phyloP scores from a whole-genome alignment of 37 sponge, comb jelly and placozoan species.

The Lycopodina hypogea region DNA sequence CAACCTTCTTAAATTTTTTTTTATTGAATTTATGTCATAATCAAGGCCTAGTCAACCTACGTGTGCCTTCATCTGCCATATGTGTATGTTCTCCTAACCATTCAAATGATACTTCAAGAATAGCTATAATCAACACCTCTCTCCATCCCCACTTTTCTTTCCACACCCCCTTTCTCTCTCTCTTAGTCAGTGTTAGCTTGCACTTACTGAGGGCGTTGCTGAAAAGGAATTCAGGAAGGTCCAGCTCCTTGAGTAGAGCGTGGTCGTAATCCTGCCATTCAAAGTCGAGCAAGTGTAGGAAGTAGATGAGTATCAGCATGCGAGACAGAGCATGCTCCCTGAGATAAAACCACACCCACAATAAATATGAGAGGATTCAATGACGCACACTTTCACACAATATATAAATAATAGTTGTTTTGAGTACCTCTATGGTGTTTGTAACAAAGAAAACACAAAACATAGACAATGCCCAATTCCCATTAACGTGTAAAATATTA shows the following conservation, averaged over 20 bases:
- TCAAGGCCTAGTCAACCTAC: no score
- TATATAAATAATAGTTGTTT: background rate
- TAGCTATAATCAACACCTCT: no score
- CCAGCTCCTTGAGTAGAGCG: conserved; percentile 53
- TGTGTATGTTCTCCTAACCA: no score
- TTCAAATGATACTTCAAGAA: no score
- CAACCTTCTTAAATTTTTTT: no score
- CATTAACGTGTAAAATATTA: no score
- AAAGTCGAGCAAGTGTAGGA: conserved; percentile 68
- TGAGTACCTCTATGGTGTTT: background rate
- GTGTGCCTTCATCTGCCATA: no score
- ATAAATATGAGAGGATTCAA: background rate
- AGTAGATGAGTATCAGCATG: conserved; percentile 27
- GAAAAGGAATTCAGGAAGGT: conserved; percentile 68
- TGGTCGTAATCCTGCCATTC: conserved; percentile 87
- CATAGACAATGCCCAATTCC: no score
- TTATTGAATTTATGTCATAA: no score
- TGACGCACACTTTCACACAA: no score
- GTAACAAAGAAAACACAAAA: no score
- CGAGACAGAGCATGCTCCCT: conserved; percentile 28
- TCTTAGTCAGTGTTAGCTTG: background rate
- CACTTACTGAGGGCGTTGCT: conserved; percentile 55
- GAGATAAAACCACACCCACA: background rate
- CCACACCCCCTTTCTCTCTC: conserved; percentile 10
- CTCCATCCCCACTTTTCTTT: background rate